Conservation (phyloP, 30 jellyfish, hydroid and myxozoan species). For the Phacellophora camtschatica region DNA sequence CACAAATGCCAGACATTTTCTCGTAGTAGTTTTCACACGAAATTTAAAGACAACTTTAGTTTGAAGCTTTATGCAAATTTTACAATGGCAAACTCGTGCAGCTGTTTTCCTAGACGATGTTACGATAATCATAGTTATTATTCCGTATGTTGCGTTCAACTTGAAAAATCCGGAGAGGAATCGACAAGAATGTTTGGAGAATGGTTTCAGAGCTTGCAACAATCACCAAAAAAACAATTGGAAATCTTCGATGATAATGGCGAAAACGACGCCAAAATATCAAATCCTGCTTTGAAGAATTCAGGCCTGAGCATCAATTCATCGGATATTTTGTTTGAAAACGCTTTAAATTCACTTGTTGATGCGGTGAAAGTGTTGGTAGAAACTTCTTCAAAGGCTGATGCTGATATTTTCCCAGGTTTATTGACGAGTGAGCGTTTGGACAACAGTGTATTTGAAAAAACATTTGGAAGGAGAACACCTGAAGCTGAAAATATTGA, state of each 20-base stretch:
- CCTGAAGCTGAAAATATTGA: neutral
- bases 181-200: neutral
- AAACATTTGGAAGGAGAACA: no score
- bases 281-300: neutral
- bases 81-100: slow-evolving; percentile 7
- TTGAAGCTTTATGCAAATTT: neutral
- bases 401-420: neutral
- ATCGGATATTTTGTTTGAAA: neutral
- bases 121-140: neutral
- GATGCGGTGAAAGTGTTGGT: neutral
- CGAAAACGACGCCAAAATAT: neutral
- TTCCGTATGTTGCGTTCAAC: slow-evolving; percentile 12
- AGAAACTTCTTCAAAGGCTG: neutral
- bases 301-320: no score
- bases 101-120: neutral
- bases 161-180: neutral
- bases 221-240: neutral
- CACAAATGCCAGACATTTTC: neutral
- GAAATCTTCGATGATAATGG: neutral
- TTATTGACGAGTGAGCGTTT: neutral
- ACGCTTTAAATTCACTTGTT: neutral
- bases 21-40: neutral
- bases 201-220: neutral
- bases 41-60: no score
- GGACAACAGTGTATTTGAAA: neutral